Evolutionary conservation across 2,888 invertebrate species (phyloP), one percentile per base, ranked within the genome.

Genomic region (Phania funesta): DNA sequence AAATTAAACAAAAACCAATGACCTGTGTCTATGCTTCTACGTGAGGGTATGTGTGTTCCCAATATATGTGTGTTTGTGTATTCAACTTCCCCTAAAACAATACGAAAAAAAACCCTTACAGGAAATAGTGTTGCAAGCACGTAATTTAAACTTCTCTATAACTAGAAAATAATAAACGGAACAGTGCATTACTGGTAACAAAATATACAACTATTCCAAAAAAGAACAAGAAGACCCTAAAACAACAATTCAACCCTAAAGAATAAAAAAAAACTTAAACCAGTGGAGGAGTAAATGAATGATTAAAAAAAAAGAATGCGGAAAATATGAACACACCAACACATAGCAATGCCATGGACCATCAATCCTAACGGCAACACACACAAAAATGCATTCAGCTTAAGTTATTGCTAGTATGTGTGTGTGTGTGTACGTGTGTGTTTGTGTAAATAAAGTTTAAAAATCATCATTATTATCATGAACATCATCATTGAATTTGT

Each of bases 71-170:
- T 32, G 20, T 20, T 8, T 48, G 18, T 38, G 3, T 60, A 9
- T 48, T n/a, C 26, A 16, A 26, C 38, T 20, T n/a, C 41, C 8
- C 32, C 20, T 70, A 26, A 3, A 60, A 44, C 11, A 38, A 26
- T 48, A 18, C 16, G 29, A n/a, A 52, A 29, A 11, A 73, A 35
- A 46, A 41, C 35, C 1, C 9, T 2, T 18, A 32, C 16, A 58
- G 73, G 62, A 73, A 62, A 74, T 77, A 58, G 81, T 82, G 81
- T 77, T 82, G 74, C 81, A 70, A 62, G 62, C 81, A 82, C 77
- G 77, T 78, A 77, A 82, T 82, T 77, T 77, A 48, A 77, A 73
- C 46, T 68, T 77, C 60, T 62, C 26, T 62, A n/a, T 56, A 78
- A 56, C 70, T 64, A 46, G 48, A 65, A 71, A 41, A 78, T 78